These are phyloP conservation scores for Psittacula cyanocephala DNA, from an alignment of 2,113 vertebrate genomes.

Conservation along the genomic window DNA sequence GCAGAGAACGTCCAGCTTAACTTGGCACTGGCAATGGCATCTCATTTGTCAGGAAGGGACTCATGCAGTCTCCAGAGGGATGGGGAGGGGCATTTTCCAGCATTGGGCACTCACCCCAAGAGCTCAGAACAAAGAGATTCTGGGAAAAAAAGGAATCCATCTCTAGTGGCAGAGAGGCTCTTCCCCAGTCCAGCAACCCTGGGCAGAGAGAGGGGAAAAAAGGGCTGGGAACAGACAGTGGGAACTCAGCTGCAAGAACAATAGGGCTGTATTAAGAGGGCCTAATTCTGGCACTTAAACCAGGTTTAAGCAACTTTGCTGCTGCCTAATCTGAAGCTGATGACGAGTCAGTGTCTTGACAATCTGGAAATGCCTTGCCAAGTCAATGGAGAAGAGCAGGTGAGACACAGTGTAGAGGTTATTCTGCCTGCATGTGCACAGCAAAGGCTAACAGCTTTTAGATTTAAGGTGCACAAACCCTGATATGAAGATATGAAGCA, in stretches of 20 bases:
- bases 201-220: neutral
- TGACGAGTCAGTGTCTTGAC: neutral
- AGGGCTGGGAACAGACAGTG: neutral
- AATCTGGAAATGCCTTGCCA: neutral
- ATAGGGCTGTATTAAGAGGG: neutral
- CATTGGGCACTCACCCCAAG: neutral
- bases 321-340: neutral
- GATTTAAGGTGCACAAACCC: neutral
- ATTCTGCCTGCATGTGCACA: rapidly evolving
- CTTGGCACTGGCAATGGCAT: neutral
- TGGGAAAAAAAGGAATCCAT: neutral
- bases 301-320: neutral
- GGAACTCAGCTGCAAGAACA: neutral
- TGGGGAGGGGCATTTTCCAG: neutral
- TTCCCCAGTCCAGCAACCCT: neutral
- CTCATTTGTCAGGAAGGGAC: neutral
- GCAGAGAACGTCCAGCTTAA: neutral
- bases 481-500: neutral
- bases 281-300: neutral
- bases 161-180: neutral
- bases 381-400: neutral
- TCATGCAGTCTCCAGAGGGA: neutral
- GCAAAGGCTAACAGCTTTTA: neutral
- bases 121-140: neutral
- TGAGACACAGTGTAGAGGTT: neutral